Evolutionary conservation across 2,797 vertebrate species (phyloP).

Genomic region (Sphenopsis melanotis): DNA sequence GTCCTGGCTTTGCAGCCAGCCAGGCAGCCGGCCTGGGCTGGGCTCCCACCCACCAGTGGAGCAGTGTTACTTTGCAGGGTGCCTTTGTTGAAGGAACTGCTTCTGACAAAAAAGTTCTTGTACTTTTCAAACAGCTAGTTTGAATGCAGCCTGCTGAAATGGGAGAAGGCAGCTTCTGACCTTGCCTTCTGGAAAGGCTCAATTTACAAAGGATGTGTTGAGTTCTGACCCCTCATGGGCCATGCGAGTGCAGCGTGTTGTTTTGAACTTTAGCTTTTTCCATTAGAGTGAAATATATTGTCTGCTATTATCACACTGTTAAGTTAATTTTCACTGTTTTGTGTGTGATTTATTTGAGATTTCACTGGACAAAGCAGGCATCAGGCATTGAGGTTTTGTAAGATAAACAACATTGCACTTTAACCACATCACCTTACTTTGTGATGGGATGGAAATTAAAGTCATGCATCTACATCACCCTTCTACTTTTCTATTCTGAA

Average conservation of each 20-base stretch:
- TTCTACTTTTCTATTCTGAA: not conserved
- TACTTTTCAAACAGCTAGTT: not conserved
- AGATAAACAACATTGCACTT: not conserved
- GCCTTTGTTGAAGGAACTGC: not conserved
- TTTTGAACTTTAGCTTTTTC: slow-evolving; percentile 12
- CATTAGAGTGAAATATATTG: not conserved
- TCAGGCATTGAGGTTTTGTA: not conserved
- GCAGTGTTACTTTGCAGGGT: not conserved
- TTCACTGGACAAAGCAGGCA: not conserved
- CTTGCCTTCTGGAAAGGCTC: slow-evolving; percentile 23
- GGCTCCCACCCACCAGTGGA: not conserved
- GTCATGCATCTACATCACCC: not conserved
- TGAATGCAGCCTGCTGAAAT: not conserved
- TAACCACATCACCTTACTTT: not conserved
- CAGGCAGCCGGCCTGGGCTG: accelerated
- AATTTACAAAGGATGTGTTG: slow-evolving; percentile 7
- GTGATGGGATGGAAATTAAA: not conserved
- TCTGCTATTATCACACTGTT: slow-evolving; percentile 11
- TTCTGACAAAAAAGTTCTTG: not conserved
- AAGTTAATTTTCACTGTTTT: not conserved
- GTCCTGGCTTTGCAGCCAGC: not conserved
- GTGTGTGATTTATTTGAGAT: not conserved
- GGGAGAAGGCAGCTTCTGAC: not conserved
- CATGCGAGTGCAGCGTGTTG: not conserved
- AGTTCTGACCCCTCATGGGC: not conserved